phyloP scores from a whole-genome alignment of 2,113 vertebrate species.

The Glareola pratincola region DNA sequence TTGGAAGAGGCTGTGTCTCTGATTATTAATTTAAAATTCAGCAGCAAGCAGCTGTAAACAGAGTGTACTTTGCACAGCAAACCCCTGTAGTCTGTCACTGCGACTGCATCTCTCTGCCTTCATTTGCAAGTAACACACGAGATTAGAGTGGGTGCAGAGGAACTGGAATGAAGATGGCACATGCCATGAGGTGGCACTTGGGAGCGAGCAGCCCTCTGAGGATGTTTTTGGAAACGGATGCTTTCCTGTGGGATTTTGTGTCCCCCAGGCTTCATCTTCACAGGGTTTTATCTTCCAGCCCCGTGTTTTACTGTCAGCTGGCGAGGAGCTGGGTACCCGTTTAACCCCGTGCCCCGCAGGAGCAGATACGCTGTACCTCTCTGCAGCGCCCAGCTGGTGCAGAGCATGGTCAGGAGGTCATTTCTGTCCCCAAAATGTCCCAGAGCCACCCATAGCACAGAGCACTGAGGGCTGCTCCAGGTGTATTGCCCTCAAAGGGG shows the following conservation, averaged over 20 bases:
- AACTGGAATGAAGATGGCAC: neutral
- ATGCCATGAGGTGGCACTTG: rapidly evolving
- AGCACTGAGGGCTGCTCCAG: neutral
- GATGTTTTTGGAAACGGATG: neutral
- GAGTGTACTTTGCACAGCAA: neutral
- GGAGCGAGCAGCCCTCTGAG: neutral
- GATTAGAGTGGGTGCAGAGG: rapidly evolving
- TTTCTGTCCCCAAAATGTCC: neutral
- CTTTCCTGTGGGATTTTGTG: neutral
- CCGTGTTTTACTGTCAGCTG: neutral
- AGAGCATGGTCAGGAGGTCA: neutral
- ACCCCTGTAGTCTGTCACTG: neutral
- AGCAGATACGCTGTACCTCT: neutral
- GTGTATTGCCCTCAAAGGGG: neutral
- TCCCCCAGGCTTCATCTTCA: neutral
- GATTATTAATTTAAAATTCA: neutral
- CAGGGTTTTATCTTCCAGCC: neutral
- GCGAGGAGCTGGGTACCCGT: neutral
- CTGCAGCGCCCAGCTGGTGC: neutral
- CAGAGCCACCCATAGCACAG: neutral
- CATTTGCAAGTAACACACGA: neutral
- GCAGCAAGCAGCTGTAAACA: neutral
- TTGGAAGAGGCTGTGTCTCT: neutral
- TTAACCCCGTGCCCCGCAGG: rapidly evolving
- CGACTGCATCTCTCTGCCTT: neutral